These are phyloP conservation scores for Cercocebus atys DNA, from an alignment of 2,113 vertebrate species.

Conservation along the genomic window DNA sequence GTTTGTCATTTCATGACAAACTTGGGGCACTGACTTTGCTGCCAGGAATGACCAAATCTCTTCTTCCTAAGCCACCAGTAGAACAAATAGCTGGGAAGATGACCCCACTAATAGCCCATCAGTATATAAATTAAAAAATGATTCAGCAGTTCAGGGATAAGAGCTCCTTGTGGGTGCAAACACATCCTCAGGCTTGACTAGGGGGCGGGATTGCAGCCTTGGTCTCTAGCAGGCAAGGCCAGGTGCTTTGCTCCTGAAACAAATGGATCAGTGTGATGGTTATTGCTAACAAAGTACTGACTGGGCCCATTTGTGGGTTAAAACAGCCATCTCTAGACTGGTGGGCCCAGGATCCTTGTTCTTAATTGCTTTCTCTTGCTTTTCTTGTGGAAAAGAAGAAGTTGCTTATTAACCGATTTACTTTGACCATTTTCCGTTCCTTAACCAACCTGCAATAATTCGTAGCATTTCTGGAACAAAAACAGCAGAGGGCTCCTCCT, in stretches of 20 bases:
- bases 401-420: neutral
- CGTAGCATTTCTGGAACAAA: conserved; percentile 34
- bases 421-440: neutral
- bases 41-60: conserved; percentile 57
- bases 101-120: conserved; percentile 31
- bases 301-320: neutral
- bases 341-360: neutral
- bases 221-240: neutral
- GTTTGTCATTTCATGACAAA: conserved; percentile 36
- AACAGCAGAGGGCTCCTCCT: neutral
- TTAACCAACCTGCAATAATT: conserved; percentile 17
- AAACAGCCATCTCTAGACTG: neutral
- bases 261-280: neutral
- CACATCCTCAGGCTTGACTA: neutral
- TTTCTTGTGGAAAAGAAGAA: conserved; percentile 23
- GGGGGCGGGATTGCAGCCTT: neutral
- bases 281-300: neutral
- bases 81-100: conserved; percentile 24
- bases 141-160: neutral
- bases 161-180: neutral
- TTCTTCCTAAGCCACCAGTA: neutral
- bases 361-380: conserved; percentile 24
- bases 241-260: conserved; percentile 43
- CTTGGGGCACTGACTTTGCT: conserved; percentile 7
- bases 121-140: conserved; percentile 13